These are phyloP conservation scores for Cnemophilus loriae DNA, from an alignment of 2,113 vertebrate genomes.

Conservation along the genomic window DNA sequence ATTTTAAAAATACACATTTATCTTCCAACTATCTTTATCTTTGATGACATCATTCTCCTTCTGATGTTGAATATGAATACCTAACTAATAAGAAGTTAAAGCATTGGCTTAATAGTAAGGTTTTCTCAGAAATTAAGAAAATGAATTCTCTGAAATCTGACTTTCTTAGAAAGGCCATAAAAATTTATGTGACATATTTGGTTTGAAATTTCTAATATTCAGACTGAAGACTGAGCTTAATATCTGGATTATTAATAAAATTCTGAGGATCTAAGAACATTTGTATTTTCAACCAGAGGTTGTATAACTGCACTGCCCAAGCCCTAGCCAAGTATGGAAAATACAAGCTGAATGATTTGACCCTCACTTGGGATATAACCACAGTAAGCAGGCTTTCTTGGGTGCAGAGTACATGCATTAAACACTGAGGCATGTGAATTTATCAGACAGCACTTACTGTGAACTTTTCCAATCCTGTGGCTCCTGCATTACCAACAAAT, in stretches of 20 bases:
- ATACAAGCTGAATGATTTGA: not conserved
- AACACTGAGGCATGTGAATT: not conserved
- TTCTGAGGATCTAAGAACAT: not conserved
- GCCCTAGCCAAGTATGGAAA: not conserved
- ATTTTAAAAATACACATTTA: not conserved
- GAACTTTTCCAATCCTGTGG: constrained; percentile 83
- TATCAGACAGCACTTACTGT: constrained; percentile 77
- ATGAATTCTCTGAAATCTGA: not conserved
- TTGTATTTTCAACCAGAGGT: not conserved
- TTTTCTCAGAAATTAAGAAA: not conserved
- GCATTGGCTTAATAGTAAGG: not conserved
- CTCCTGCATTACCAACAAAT: constrained; percentile 92
- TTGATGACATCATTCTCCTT: not conserved
- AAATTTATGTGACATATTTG: not conserved
- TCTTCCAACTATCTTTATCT: not conserved
- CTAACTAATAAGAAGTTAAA: not conserved
- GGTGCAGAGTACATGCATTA: not conserved
- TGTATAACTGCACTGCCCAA: not conserved
- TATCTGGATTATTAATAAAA: not conserved
- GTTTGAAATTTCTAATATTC: not conserved
- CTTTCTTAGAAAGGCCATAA: not conserved
- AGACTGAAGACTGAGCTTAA: not conserved
- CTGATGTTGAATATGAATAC: not conserved
- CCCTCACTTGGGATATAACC: not conserved
- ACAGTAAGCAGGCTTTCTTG: not conserved